phyloP scores from a whole-genome alignment of 1,140 invertebrate genomes.

The Platorchestia sp. region DNA sequence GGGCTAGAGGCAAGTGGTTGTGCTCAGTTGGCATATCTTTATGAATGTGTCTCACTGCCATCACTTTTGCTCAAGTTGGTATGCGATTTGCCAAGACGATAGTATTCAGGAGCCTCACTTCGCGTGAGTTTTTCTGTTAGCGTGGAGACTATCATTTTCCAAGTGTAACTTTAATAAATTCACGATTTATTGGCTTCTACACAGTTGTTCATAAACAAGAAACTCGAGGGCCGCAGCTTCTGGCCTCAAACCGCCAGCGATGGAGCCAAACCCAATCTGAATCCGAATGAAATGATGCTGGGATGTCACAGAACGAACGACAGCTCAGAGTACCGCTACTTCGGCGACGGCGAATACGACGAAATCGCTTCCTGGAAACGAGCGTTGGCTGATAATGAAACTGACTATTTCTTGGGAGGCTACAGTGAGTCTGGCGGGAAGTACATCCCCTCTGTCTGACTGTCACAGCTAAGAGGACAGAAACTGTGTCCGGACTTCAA shows the following conservation, averaged over 20 bases:
- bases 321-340: conserved; percentile 62
- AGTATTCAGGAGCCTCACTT: neutral
- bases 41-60: neutral
- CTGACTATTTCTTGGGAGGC: conserved; percentile 67
- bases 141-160: neutral
- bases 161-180: neutral
- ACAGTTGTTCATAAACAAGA: conserved; percentile 36
- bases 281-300: conserved; percentile 65
- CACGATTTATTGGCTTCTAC: neutral
- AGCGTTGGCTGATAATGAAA: conserved; percentile 60
- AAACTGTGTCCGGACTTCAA: no score
- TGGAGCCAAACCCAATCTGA: conserved; percentile 45
- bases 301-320: conserved; percentile 66
- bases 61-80: neutral
- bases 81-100: neutral
- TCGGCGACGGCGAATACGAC: conserved; percentile 65
- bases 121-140: neutral
- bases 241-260: neutral
- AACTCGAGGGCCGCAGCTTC: neutral
- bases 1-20: conserved; percentile 39
- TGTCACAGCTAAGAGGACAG: no score
- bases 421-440: conserved; percentile 63
- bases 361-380: conserved; percentile 68
- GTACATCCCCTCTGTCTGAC: neutral
- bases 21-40: neutral